Evolutionary conservation across 2,113 vertebrate genomes (phyloP).

Genomic region (Panthera leo): DNA sequence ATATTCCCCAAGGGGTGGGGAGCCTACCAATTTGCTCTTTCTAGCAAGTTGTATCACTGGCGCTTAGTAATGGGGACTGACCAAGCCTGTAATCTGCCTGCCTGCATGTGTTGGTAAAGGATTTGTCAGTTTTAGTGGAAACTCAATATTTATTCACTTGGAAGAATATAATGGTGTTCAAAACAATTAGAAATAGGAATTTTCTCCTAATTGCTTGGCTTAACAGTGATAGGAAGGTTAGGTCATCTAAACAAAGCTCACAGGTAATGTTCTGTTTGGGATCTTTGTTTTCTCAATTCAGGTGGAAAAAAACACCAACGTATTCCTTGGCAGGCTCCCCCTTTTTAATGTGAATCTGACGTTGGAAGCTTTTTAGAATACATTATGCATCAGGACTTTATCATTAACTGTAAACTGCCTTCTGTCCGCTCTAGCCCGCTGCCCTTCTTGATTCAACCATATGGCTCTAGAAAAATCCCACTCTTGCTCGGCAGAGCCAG

Average conservation of each 20-base stretch:
- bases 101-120: neutral
- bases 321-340: neutral
- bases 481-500: neutral
- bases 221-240: neutral
- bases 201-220: neutral
- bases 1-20: neutral
- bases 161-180: neutral
- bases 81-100: neutral
- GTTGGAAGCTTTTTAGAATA: neutral
- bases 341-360: neutral
- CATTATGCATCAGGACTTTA: neutral
- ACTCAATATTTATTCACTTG: neutral
- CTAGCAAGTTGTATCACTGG: neutral
- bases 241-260: neutral
- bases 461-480: neutral
- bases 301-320: neutral
- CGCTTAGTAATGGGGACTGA: neutral
- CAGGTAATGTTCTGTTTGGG: neutral
- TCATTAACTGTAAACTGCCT: neutral
- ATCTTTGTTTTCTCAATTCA: neutral
- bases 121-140: neutral
- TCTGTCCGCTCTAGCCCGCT: neutral
- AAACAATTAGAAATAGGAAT: constrained; percentile 29
- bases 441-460: neutral
- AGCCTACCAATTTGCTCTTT: neutral